Evolutionary conservation across 2,113 vertebrate species (phyloP).

Genomic region (Hippocampus comes): DNA sequence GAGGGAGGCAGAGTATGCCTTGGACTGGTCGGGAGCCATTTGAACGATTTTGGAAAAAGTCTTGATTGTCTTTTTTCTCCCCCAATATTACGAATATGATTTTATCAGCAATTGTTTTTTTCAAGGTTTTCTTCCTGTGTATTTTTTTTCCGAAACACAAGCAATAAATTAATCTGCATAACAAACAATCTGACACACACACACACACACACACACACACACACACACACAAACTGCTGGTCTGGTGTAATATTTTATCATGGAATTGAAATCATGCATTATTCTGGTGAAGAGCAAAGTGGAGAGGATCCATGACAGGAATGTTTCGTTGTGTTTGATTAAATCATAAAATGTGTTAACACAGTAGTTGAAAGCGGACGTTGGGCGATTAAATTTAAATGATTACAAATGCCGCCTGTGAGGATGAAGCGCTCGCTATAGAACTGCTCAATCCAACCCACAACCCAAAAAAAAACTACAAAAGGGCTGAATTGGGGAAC

Average conservation of each 20-base stretch:
- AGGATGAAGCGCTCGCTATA: background rate
- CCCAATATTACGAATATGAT: too few species aligned
- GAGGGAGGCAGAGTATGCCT: background rate
- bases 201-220: too few species aligned
- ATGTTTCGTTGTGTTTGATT: background rate
- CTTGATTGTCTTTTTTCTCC: too few species aligned
- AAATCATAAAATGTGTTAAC: constrained; percentile 15
- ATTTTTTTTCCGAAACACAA: too few species aligned
- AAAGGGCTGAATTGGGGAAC: constrained; percentile 1
- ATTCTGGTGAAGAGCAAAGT: background rate
- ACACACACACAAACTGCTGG: too few species aligned
- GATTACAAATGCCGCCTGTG: constrained; percentile 2
- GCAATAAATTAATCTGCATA: too few species aligned
- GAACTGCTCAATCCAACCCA: background rate
- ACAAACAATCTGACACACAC: too few species aligned
- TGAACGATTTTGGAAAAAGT: background rate
- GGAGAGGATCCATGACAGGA: background rate
- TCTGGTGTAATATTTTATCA: background rate
- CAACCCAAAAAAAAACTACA: background rate
- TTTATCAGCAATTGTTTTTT: too few species aligned
- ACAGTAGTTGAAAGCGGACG: constrained; percentile 9
- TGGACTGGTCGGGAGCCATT: background rate
- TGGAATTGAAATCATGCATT: constrained; percentile 4
- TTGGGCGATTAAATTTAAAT: constrained; percentile 20
- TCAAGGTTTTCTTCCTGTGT: too few species aligned